Evolutionary conservation across 1,140 invertebrate genomes (phyloP).

Genomic region (Hesperophylax magnus): DNA sequence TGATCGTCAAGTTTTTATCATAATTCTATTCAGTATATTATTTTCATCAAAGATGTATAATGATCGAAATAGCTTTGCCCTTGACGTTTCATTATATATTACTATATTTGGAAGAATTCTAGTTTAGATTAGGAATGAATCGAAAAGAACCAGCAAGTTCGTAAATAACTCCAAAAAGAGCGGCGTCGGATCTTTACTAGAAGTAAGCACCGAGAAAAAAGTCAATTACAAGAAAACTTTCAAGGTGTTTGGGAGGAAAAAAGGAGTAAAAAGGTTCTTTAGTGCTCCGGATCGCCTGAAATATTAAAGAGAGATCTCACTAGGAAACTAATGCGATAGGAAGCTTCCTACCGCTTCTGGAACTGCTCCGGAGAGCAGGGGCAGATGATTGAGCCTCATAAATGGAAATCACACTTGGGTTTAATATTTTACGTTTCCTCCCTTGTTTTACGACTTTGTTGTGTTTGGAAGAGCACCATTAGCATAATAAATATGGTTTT

Average conservation of each 20-base stretch:
- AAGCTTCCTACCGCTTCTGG: background rate
- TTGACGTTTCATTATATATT: no score
- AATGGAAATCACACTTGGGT: no score
- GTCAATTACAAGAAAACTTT: constrained; percentile 11
- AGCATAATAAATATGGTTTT: no score
- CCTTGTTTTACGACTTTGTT: no score
- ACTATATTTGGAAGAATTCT: background rate
- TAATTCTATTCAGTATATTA: no score
- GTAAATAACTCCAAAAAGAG: background rate
- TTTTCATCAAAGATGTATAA: no score
- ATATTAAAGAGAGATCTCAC: constrained; percentile 21
- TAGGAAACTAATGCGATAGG: background rate
- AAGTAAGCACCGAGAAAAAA: constrained; percentile 2
- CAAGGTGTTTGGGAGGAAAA: background rate
- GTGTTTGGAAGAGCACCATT: no score
- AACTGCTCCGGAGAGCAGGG: background rate
- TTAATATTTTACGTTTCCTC: no score
- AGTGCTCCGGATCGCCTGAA: background rate
- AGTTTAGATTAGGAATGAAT: background rate
- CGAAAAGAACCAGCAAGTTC: background rate
- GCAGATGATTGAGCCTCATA: background rate
- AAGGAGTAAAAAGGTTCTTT: background rate
- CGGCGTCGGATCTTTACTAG: background rate
- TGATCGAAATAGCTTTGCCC: no score
- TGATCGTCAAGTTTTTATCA: no score